Base-by-base conservation (phyloP, 2,113 vertebrate genomes). In the Chlamydotis undulata region DNA sequence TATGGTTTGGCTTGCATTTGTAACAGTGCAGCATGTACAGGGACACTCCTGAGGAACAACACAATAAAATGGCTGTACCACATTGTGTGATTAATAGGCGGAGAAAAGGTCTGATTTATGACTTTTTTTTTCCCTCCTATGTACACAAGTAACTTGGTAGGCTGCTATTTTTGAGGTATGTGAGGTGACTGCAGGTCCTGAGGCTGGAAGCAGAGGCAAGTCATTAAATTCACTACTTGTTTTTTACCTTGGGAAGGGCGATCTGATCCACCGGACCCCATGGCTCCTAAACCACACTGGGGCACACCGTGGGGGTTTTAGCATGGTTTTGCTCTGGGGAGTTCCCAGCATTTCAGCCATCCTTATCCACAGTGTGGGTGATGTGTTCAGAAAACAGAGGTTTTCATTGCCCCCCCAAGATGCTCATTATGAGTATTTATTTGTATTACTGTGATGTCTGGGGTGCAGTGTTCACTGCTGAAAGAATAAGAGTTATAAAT, bases 251-350 rank as follows among this genome's bases (percentile, higher is more conserved):
- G 21, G 41, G 70, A 80, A 89, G 10, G 33, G 12, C 2, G 11
- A 56, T 28, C 19, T 37, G 39, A 47, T 5, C 28, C 13, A 11
- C 53, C 1, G 3, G 16, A 25, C 10, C 39, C 35, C 0, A 0
- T 43, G 56, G 50, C 29, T 70, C 41, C 45, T 35, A 21, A 16
- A 16, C n/a, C n/a, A 37, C 1, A 1, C 50, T 6, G 6, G 26
- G 45, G 23, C 5, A 12, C 10, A 17, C 2, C 14, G 26, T 3
- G 12, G 12, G 7, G 7, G 2, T 13, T 83, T 70, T 24, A 21
- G 41, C 2, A 3, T 22, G 19, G 50, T 41, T 84, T 75, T 81
- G 8, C 56, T 50, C 28, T 25, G n/a, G 24, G 21, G 16, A 22
- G 18, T 41, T 87, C 24, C 45, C 45, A 41, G 43, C 24, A 23